Base-by-base conservation (phyloP, 2,888 invertebrate genomes). In the Neoitamus cyanurus region DNA sequence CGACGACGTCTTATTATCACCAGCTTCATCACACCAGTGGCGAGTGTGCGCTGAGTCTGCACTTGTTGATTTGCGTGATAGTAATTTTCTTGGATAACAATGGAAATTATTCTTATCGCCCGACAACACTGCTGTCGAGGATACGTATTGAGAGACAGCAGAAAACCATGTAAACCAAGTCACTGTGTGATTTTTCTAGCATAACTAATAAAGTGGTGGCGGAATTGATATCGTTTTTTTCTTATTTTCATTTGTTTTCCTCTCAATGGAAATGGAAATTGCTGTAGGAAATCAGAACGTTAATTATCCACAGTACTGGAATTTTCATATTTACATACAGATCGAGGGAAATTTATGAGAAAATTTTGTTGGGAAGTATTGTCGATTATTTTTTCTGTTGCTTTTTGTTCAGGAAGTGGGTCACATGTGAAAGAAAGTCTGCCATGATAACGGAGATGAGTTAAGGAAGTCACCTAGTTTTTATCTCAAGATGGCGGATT, bases 11-110 rank as follows among this genome's bases (percentile, higher is more conserved):
- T 58, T 25, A 9, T 58, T 25, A 58, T 25, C 58, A 20, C 20
- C 58, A 9, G 7, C 58, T 20, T 25, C 25, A 58, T 58, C 58
- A 58, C 58, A 7, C 20, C 25, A 6, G 2, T 2, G 37, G 6
- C 37, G 37, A 37, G 13, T 37, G 58, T 25, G 58, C 58, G 25
- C 9, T 25, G 58, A 58, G 58, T 9, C 58, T 58, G 58, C 58
- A 58, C 58, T 58, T 58, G 58, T 58, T 58, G 58, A 58, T 58
- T 58, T 58, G 58, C 58, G 58, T 58, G 58, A 58, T 58, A 20
- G 25, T 25, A 58, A 25, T 58, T 58, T 58, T 58, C 58, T 58
- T 20, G 58, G 58, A 58, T 58, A 58, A 58, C 58, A 58, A 58
- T 58, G 58, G 58, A 58, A 58, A 58, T 58, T 58, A 20, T 58